Evolutionary conservation across 2,113 vertebrate genomes (phyloP), one percentile per base, ranked within the genome.

Genomic region (Eublepharis macularius): DNA sequence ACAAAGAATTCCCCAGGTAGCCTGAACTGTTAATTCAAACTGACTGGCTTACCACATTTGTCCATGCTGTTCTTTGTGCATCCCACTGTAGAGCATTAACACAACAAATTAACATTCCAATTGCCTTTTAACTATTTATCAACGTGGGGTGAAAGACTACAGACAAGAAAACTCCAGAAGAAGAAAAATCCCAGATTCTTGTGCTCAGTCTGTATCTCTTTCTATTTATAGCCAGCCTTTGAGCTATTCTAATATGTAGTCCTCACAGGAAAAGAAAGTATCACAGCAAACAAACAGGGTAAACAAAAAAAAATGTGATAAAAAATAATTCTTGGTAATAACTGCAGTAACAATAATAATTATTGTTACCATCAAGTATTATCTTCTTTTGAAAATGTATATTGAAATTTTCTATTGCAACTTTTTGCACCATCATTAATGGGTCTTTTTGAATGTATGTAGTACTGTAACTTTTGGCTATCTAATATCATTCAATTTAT

Each of bases 61-160:
- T 70, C 87, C 88, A 90, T 43, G 80, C 84, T 19, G 76, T 89
- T 89, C 87, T 63, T 75, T 90, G 34, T 89, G 82, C 92, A 94
- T 92, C 92, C 94, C 85, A 96, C 96, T 93, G 95, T 0, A 91
- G 90, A 88, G 84, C 90, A 95, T 97, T 94, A 95, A 76, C 13
- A 68, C 88, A 85, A 87, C 96, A 98, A 97, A 99, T 99, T 99
- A 98, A 97, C 98, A 97, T 97, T 87, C 92, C 97, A 99, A 99
- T 98, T 98, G 98, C 96, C 94, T 98, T 97, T 97, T 97, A 95
- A 95, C 95, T 94, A 94, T 96, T 96, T 95, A 94, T 95, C 95
- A 91, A 90, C 87, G 90, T 89, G 74, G 21, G 47, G n/a, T 29
- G 54, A 72, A 54, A 65, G 9, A 0, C 0, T 0, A 66, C 12